phyloP scores from a whole-genome alignment of 2,113 vertebrate genomes.

The Burhinus oedicnemus region DNA sequence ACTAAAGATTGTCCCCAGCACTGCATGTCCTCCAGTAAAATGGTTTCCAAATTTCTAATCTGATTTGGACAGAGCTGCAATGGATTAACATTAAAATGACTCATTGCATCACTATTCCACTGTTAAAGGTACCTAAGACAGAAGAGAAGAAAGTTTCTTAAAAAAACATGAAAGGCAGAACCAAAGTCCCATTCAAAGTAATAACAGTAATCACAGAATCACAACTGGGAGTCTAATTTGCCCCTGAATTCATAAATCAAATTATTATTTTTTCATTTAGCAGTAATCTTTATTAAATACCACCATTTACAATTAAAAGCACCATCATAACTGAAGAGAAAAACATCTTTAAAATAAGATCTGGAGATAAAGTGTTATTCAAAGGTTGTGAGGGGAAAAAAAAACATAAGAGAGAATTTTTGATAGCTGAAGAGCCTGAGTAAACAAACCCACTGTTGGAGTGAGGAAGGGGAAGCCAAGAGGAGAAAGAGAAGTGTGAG shows the following conservation, averaged over 20 bases:
- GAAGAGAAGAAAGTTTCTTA: neutral
- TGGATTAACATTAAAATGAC: neutral
- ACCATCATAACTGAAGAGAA: neutral
- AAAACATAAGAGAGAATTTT: neutral
- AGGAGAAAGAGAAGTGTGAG: neutral
- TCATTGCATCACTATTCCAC: neutral
- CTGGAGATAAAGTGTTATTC: neutral
- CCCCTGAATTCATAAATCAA: neutral
- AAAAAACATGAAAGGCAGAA: neutral
- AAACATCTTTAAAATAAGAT: neutral
- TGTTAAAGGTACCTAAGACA: neutral
- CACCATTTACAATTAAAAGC: neutral
- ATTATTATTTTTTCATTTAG: neutral
- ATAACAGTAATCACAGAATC: neutral
- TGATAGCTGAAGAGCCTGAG: neutral
- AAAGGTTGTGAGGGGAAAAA: neutral
- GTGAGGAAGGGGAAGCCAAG: neutral
- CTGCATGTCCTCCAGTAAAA: neutral
- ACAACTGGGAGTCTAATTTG: neutral
- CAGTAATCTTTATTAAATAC: neutral
- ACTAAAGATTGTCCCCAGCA: neutral
- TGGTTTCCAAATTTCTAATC: neutral
- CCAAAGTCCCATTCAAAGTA: neutral
- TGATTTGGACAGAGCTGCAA: slow-evolving; percentile 2
- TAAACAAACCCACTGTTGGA: neutral